Base-by-base conservation (phyloP, 2,888 invertebrate species). In the Philereme vetulata region DNA sequence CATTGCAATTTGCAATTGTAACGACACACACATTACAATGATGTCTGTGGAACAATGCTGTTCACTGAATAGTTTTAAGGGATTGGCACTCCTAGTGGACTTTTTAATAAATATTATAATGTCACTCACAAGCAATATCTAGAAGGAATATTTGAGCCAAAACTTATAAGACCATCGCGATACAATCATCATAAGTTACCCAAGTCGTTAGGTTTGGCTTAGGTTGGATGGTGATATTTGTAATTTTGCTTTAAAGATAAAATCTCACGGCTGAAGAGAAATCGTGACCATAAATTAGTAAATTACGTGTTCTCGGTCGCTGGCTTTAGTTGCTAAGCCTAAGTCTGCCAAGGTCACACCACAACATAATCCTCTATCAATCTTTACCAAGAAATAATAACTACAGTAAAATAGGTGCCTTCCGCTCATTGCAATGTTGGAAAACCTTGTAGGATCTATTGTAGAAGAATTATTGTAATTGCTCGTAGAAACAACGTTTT, bases 341-440 rank as follows among this genome's bases (percentile, higher is more conserved):
- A 81, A 74, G 81, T 78, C 78, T 82, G 77, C 82, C 88, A 90
- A 90, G 90, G 90, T 86, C 84, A 79, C 74, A 67, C 68, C 70
- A 56, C 58, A 65, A 47, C 51, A 78, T 83, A 86, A 88, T 82
- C 81, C 82, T 58, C 36, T 58, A 60, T 53, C 51, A 51, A 49
- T 85, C 81, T 84, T 85, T 85, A 85, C 85, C 77, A 86, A 86
- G 84, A 72, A 71, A 75, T 74, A 72, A 78, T 71, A 71, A 78
- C 72, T 70, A 77, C 78, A 75, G 72, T 68, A 73, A 58, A 55
- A 60, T 64, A 68, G 62, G 64, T 65, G 59, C 54, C 59, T 65
- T 65, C 63, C 65, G 65, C 65, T 69, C 52, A 71, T 64, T 60
- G 75, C 71, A 72, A 65, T 53, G 74, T 70, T 74, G 72, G 64